Evolutionary conservation across 2,888 invertebrate species (phyloP).

Genomic region (Lucinisca nassula): DNA sequence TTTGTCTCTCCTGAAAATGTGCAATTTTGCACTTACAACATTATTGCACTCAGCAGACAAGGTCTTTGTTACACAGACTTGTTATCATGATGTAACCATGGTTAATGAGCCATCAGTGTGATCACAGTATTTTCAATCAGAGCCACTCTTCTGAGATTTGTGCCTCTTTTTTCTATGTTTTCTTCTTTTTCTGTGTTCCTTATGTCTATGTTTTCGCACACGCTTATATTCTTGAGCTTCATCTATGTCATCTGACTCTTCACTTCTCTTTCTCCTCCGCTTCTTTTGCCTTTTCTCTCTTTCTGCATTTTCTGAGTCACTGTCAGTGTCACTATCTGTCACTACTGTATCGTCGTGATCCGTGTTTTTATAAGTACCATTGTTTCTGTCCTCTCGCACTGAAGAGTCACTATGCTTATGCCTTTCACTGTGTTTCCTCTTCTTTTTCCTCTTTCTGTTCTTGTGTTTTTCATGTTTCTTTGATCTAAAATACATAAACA

Average conservation of each 20-base stretch:
- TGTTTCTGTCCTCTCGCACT: not conserved
- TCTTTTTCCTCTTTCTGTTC: not conserved
- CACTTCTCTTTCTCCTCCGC: not conserved
- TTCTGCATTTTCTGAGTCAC: not conserved
- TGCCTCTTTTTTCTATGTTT: not conserved
- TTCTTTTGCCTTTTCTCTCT: not conserved
- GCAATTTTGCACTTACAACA: too few relatives aligned
- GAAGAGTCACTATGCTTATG: not conserved
- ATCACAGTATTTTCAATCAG: too few relatives aligned
- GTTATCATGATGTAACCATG: too few relatives aligned
- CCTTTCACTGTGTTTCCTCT: not conserved
- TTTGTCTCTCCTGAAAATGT: too few relatives aligned
- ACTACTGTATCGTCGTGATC: not conserved
- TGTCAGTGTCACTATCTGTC: not conserved
- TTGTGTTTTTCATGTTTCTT: not conserved
- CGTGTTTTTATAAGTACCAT: not conserved
- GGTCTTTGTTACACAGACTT: too few relatives aligned
- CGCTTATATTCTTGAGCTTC: not conserved
- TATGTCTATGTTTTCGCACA: not conserved
- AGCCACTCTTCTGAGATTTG: not conserved
- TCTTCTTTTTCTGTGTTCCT: not conserved
- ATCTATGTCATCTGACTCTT: not conserved
- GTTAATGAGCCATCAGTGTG: too few relatives aligned
- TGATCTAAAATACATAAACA: not conserved
- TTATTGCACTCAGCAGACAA: too few relatives aligned